A percentile compares a stretch with the other conserved stretches of the same genome.
Evolutionary conservation across 2,888 invertebrate species (phyloP).

Genomic region (Heliconius cydno): DNA sequence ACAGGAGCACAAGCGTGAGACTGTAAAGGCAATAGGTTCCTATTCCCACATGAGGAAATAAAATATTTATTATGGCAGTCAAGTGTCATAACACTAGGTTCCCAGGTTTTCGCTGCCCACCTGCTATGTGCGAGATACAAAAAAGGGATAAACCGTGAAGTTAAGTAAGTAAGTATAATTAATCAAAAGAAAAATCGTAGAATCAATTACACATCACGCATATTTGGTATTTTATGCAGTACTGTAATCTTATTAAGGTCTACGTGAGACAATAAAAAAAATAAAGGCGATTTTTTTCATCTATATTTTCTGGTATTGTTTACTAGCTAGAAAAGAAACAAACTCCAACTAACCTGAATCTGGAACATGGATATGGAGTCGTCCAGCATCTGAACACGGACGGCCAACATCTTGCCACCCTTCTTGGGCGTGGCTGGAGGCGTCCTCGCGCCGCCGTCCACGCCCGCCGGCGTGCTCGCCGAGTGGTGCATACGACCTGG

Average conservation of each 20-base stretch:
- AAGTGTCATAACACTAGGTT: too few relatives aligned
- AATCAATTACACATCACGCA: not conserved
- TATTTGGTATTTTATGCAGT: not conserved
- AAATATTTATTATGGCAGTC: too few relatives aligned
- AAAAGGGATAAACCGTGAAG: too few relatives aligned
- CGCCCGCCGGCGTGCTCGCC: conserved; percentile 92
- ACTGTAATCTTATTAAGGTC: not conserved
- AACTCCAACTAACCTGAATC: conserved; percentile 88
- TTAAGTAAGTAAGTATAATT: too few relatives aligned
- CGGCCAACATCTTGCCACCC: conserved; percentile 94
- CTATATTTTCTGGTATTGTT: not conserved
- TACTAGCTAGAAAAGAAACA: not conserved
- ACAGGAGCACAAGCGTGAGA: too few relatives aligned
- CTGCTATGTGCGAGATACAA: too few relatives aligned
- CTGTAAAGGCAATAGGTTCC: too few relatives aligned
- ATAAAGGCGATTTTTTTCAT: not conserved
- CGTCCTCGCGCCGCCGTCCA: conserved; percentile 88
- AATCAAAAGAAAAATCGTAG: too few relatives aligned
- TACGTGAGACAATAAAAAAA: too few relatives aligned
- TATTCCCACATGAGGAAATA: too few relatives aligned
- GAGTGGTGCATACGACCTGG: conserved; percentile 91
- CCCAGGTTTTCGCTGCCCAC: too few relatives aligned
- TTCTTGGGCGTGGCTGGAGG: conserved; percentile 92
- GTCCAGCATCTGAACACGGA: conserved; percentile 94
- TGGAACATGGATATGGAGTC: conserved; percentile 95